Percentiles rank a stretch among this genome's conserved stretches.
Conservation (phyloP, 2,797 vertebrate genomes). For the Pseudochirops corinnae region DNA sequence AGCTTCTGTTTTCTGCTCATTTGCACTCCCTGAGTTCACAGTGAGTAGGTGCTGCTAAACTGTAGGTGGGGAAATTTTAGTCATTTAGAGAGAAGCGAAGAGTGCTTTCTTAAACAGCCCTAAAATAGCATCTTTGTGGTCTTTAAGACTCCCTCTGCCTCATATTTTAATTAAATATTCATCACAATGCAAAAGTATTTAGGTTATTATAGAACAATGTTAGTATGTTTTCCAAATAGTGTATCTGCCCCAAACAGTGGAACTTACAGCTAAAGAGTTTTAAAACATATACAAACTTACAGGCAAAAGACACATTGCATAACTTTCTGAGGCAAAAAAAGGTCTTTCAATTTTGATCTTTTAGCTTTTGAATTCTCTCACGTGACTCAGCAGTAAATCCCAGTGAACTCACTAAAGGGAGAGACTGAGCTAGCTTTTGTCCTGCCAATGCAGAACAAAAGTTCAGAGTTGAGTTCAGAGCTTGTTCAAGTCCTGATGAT, state of each 20-base stretch:
- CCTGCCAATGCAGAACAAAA: not conserved
- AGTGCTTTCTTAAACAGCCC: slow-evolving; percentile 64
- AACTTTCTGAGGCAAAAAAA: slow-evolving; percentile 52
- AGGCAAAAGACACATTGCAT: slow-evolving; percentile 64
- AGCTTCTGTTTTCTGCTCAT: slow-evolving; percentile 7
- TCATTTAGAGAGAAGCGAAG: slow-evolving; percentile 61
- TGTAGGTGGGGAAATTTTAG: slow-evolving; percentile 61
- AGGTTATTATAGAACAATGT: slow-evolving; percentile 73
- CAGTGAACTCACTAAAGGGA: slow-evolving; percentile 27
- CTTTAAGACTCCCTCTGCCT: slow-evolving; percentile 61
- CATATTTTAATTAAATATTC: slow-evolving; percentile 74
- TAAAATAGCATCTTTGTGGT: slow-evolving; percentile 63
- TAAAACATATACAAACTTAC: slow-evolving; percentile 66
- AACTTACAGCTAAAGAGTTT: slow-evolving; percentile 67
- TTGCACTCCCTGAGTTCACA: not conserved
- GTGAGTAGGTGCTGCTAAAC: not conserved
- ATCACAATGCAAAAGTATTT: slow-evolving; percentile 70
- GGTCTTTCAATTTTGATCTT: slow-evolving; percentile 65
- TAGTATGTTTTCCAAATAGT: slow-evolving; percentile 73
- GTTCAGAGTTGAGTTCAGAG: not conserved
- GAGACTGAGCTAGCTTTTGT: not conserved
- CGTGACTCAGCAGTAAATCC: slow-evolving; percentile 22
- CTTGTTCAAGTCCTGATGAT: not conserved
- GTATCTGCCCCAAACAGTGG: slow-evolving; percentile 68
- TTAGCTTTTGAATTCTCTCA: slow-evolving; percentile 53